A percentile compares a stretch with the other conserved stretches of the same genome.
phyloP scores from a whole-genome alignment of 2,888 invertebrate species.

The Mimas tiliae region DNA sequence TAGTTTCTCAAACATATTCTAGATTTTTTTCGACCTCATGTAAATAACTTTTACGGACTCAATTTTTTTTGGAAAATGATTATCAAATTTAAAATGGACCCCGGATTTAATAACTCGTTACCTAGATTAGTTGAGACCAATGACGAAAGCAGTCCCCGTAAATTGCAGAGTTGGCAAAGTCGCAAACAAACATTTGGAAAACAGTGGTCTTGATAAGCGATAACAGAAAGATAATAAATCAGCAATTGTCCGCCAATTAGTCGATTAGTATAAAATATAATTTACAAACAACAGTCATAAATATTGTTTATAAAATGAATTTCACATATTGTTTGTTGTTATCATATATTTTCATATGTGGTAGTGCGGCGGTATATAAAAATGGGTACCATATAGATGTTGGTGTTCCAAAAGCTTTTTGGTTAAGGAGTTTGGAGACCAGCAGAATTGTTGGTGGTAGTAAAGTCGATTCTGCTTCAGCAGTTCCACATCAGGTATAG shows the following conservation, averaged over 20 bases:
- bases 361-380: constrained; percentile 26
- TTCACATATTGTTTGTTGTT: constrained; percentile 31
- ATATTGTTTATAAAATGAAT: not conserved
- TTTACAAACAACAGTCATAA: constrained; percentile 4
- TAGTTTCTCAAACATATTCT: too few relatives aligned
- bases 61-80: too few relatives aligned
- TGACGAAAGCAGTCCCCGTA: too few relatives aligned
- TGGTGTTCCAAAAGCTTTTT: constrained; percentile 56
- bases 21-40: too few relatives aligned
- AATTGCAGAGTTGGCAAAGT: too few relatives aligned
- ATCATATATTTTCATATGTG: constrained; percentile 32
- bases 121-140: too few relatives aligned
- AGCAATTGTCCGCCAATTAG: not conserved
- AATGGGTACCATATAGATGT: constrained; percentile 56
- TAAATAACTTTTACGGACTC: too few relatives aligned
- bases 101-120: too few relatives aligned
- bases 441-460: constrained; percentile 61
- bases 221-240: not conserved
- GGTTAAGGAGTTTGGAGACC: constrained; percentile 42
- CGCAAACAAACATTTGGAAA: not conserved
- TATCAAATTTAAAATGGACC: too few relatives aligned
- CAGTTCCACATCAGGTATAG: constrained; percentile 59
- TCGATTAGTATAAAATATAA: constrained; percentile 6
- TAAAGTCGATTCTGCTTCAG: constrained; percentile 43
- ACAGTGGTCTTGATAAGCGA: constrained; percentile 9